phyloP scores from a whole-genome alignment of 2,888 invertebrate genomes.

The Lithophane semibrunnea region DNA sequence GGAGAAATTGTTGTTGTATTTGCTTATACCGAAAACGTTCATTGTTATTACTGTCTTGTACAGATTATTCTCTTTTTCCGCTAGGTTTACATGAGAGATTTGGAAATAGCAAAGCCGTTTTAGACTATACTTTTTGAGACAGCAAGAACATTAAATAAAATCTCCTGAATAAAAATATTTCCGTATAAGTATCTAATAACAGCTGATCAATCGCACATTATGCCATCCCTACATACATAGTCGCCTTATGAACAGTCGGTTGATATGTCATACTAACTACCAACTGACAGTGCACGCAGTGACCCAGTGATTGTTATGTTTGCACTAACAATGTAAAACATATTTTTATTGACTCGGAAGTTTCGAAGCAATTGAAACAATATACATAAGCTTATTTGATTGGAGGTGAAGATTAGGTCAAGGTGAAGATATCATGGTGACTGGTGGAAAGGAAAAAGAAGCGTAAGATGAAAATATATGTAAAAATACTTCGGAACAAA shows the following conservation, averaged over 20 bases:
- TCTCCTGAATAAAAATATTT: not conserved
- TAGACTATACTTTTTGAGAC: not conserved
- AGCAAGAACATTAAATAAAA: not conserved
- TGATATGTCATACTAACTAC: slow-evolving; percentile 17
- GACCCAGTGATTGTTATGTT: slow-evolving; percentile 43
- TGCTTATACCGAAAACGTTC: not conserved
- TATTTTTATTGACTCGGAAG: slow-evolving; percentile 33
- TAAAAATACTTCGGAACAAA: not conserved
- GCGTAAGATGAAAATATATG: not conserved
- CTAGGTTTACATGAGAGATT: not conserved
- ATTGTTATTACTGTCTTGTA: not conserved
- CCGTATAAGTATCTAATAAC: not conserved
- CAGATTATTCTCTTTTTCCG: not conserved
- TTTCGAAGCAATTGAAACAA: slow-evolving; percentile 37
- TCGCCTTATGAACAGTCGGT: slow-evolving; percentile 1
- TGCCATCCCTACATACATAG: slow-evolving; percentile 2
- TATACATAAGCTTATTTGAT: slow-evolving; percentile 6
- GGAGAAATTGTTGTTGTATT: not conserved
- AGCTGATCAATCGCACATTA: not conserved
- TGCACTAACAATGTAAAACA: slow-evolving; percentile 23
- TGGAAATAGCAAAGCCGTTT: not conserved
- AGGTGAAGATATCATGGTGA: not conserved
- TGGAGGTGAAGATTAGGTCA: slow-evolving; percentile 4
- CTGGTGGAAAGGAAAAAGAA: not conserved
- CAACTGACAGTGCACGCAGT: slow-evolving; percentile 28